Base-by-base conservation (phyloP, 2,113 vertebrate species). In the Tautogolabrus adspersus region DNA sequence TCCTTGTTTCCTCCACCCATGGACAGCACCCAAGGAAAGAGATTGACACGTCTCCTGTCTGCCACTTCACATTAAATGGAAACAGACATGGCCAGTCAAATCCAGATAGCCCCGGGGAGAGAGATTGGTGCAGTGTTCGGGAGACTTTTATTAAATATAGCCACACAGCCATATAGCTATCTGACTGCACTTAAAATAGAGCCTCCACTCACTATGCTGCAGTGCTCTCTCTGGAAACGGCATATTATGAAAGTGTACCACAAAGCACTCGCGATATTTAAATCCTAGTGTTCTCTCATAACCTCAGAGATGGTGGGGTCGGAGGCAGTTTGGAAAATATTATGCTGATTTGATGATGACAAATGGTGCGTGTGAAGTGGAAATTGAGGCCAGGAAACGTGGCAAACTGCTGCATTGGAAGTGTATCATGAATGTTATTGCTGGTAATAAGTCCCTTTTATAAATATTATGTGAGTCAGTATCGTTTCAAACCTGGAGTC, bases 101-200 rank as follows among this genome's bases (percentile, higher is more conserved):
- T 66, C 84, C 79, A 80, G 85, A 91, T 84, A 75, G 82, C 88
- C 84, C 86, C 56, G 16, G 87, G 85, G 87, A 85, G 72, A 38
- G 64, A 84, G 83, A 88, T 83, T 85, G 88, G 83, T 76, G 83
- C 85, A 85, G 85, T 83, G 84, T 86, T 92, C 62, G 19, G 85
- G 66, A 89, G 79, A 86, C 86, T 90, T 90, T 89, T 92, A 92
- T 92, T 91, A 90, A 90, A 92, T 90, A 91, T 87, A 91, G 85
- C 86, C 84, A 83, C 78, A 58, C 61, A 77, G 87, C 89, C 82
- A 84, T 87, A 88, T 76, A 91, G 85, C 89, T 86, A 79, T 91
- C 82, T 84, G 71, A 82, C 85, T 88, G 82, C 85, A 82, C 89
- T 91, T 87, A 90, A 91, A 93, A 90, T 92, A 91, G 90, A 85